phyloP scores from a whole-genome alignment of 2,113 vertebrate genomes.

The Ceratotherium simum region DNA sequence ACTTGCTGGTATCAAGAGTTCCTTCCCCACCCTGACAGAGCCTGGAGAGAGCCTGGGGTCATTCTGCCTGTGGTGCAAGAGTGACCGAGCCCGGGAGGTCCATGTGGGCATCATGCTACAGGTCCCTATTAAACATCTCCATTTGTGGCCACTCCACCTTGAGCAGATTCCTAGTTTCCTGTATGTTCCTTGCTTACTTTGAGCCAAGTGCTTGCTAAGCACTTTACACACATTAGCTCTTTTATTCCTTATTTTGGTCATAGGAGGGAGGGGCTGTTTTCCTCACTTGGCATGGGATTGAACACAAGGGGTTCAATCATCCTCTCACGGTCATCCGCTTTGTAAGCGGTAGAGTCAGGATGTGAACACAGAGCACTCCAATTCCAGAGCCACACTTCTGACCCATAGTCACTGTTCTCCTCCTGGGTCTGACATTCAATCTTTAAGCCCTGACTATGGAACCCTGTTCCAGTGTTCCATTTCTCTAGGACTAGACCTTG shows the following conservation, averaged over 20 bases:
- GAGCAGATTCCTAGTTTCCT: too few relatives aligned
- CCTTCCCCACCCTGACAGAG: accelerated
- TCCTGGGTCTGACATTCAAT: background rate
- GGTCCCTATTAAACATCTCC: accelerated
- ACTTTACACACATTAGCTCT: background rate
- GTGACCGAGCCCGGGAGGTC: accelerated
- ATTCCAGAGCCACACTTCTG: background rate
- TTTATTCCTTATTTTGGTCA: background rate
- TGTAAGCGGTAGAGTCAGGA: background rate
- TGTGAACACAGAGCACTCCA: too few relatives aligned
- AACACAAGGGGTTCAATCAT: background rate
- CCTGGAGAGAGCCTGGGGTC: background rate
- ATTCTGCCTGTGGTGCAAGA: background rate
- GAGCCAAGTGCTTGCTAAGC: background rate
- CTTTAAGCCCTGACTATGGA: background rate
- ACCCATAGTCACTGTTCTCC: background rate
- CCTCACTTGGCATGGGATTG: background rate
- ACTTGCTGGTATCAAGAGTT: background rate
- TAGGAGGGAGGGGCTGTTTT: background rate
- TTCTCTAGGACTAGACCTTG: background rate
- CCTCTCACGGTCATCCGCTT: background rate
- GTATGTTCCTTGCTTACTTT: background rate
- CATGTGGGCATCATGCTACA: accelerated
- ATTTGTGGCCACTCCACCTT: background rate
- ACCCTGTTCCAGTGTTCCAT: too few relatives aligned